Evolutionary conservation across 2,888 invertebrate genomes (phyloP), one percentile per base, ranked within the genome.

Genomic region (Euzetes globulus): DNA sequence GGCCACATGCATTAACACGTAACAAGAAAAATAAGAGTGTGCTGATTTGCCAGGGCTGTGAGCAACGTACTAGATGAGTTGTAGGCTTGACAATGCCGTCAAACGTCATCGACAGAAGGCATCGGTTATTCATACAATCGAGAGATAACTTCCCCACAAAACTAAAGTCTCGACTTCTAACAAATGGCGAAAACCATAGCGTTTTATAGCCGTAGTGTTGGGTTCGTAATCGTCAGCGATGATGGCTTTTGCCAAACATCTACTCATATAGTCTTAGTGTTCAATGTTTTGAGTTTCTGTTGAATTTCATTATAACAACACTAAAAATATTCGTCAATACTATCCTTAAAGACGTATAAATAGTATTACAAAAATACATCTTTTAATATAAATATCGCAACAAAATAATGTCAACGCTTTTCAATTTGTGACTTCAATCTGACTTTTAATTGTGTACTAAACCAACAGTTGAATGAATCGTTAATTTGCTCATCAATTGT

Each of bases 261-360:
- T 17, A 47, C 15, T 15, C 47, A 47, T 47, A 47, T 47, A 47
- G 19, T n/a, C 11, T 55, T 9, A 6, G 15, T 60, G 29, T 17
- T 58, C 27, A 19, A 22, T 55, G 25, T 55, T 25, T 9, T 55
- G 3, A 29, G 27, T 60, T 73, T 60, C 22, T 7, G 33, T 29
- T 60, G 60, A 27, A 27, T 60, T 33, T 60, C 60, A 60, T 29
- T 60, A 13, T 13, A 25, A 55, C 22, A 55, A 27, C 27, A 60
- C 60, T 60, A 27, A 60, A 60, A 60, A 71, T 76, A 78, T 29
- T 77, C 58, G n/a, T 75, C 68, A 29, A 78, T 75, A 19, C 1
- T 52, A 52, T 77, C 65, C 76, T 76, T 22, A 52, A 55, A 22
- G n/a, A 70, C 41, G 37, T 37, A 60, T 60, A 60, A 63, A 72